Percentiles rank a stretch among this genome's conserved stretches.
phyloP scores from a whole-genome alignment of 2,888 invertebrate species.

The Ypsolopha scabrella region DNA sequence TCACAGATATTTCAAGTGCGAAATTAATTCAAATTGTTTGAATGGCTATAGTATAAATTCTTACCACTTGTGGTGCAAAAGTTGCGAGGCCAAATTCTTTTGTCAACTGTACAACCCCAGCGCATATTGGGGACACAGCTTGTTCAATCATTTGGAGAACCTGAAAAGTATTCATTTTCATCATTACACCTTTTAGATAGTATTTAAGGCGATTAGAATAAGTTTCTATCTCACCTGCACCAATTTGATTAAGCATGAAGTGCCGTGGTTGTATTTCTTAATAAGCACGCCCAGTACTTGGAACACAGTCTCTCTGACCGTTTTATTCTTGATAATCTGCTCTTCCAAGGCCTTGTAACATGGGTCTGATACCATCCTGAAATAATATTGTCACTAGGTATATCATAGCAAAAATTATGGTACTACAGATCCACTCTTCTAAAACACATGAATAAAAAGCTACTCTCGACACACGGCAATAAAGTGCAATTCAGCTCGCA shows the following conservation, averaged over 20 bases:
- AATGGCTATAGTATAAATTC: background rate
- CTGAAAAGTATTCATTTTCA: slow-evolving; percentile 45
- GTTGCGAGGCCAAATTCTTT: slow-evolving; percentile 75
- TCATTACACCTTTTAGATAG: too few species aligned
- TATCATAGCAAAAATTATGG: too few species aligned
- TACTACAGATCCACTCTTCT: too few species aligned
- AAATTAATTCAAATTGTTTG: background rate
- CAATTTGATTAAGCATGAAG: slow-evolving; percentile 79
- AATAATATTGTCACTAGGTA: slow-evolving; percentile 20
- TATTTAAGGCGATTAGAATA: background rate
- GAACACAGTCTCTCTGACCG: slow-evolving; percentile 76
- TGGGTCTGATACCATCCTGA: slow-evolving; percentile 77
- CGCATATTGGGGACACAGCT: slow-evolving; percentile 75
- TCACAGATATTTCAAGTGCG: background rate
- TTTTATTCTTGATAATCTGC: slow-evolving; percentile 72
- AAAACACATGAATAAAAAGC: too few species aligned
- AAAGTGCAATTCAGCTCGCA: too few species aligned
- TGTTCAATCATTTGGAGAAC: slow-evolving; percentile 82
- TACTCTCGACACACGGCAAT: too few species aligned
- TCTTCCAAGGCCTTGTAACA: slow-evolving; percentile 81
- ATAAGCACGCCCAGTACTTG: slow-evolving; percentile 85
- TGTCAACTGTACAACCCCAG: slow-evolving; percentile 78
- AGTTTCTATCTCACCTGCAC: slow-evolving; percentile 55
- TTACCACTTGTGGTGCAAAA: slow-evolving; percentile 77
- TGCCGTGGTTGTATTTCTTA: slow-evolving; percentile 86